Evolutionary conservation across 2,888 invertebrate species (phyloP).

Genomic region (Palloptera scutellata): DNA sequence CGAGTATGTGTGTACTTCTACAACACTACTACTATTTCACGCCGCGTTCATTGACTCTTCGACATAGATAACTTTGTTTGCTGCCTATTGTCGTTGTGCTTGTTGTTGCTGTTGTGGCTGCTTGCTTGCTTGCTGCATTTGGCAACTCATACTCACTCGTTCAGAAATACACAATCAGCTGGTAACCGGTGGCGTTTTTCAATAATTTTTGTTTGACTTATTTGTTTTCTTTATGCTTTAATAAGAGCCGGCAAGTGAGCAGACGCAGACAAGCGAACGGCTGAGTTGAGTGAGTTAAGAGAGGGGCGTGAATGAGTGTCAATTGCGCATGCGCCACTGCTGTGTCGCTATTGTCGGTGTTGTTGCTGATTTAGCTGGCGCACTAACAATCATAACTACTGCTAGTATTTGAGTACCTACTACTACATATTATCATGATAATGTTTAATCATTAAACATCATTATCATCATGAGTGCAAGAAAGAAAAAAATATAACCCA

Average conservation of each 20-base stretch:
- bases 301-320: neutral
- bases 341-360: neutral
- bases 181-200: slow-evolving; percentile 6
- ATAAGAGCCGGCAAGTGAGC: too few relatives aligned
- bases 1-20: too few relatives aligned
- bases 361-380: neutral
- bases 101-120: slow-evolving; percentile 23
- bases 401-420: too few relatives aligned
- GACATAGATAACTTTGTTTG: slow-evolving; percentile 41
- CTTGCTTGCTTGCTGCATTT: slow-evolving; percentile 8
- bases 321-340: slow-evolving; percentile 6
- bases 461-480: neutral
- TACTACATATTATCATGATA: too few relatives aligned
- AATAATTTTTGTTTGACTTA: slow-evolving; percentile 2
- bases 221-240: neutral
- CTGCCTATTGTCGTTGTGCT: slow-evolving; percentile 24
- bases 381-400: neutral
- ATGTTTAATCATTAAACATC: neutral
- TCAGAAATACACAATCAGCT: neutral
- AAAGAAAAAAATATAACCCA: neutral
- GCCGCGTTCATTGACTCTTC: slow-evolving; percentile 48
- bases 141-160: neutral
- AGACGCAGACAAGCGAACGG: too few relatives aligned
- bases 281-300: too few relatives aligned
- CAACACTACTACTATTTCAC: neutral